Base-by-base conservation (phyloP, 2,888 invertebrate genomes). In the Dorcus hopei region DNA sequence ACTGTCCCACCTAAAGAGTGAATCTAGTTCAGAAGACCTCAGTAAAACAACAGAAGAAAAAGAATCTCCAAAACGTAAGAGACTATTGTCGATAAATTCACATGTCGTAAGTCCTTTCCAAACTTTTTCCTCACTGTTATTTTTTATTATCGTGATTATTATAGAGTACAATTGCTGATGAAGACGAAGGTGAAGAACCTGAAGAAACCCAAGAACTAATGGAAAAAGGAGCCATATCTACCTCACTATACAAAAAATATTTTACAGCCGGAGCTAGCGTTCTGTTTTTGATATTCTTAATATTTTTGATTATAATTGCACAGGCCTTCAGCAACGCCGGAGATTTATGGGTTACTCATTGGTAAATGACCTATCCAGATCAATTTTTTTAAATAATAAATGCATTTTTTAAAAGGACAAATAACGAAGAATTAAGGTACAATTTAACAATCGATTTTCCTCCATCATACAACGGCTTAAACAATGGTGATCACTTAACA, bases 321-420 rank as follows among this genome's bases (percentile, higher is more conserved):
- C 92, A 93, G 77, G 73, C 84, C 19, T 77, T 87, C 52, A 88
- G 87, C 57, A 89, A 90, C 45, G 82, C 86, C 52, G 82, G 85
- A 49, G 93, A 93, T 75, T 87, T 89, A 71, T 92, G 91, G 89
- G 82, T 93, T 0, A 87, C 87, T 2, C 77, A 84, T 68, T 93
- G 93, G 93, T 91, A 77, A 78, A 50, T 33, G 52, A 38, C 11
- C 43, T 61, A 26, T 61, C 23, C 45, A 11, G 26, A 0, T 43
- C 3, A 41, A 38, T 40, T 14, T 1, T n/a, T 43, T 4, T 40
- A 19, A 45, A 33, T 9, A 7, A 16, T 41, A 41, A 14, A 38
- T 16, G n/a, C 40, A 23, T 4, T 49, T 53, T 69, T 69, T 19
- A 19, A 33, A 55, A 81, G 81, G 81, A 80, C 80, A 9, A 80